Percentiles rank a stretch among this genome's conserved stretches.
Conservation (phyloP, 2,888 invertebrate genomes). For the Stenurella melanura region DNA sequence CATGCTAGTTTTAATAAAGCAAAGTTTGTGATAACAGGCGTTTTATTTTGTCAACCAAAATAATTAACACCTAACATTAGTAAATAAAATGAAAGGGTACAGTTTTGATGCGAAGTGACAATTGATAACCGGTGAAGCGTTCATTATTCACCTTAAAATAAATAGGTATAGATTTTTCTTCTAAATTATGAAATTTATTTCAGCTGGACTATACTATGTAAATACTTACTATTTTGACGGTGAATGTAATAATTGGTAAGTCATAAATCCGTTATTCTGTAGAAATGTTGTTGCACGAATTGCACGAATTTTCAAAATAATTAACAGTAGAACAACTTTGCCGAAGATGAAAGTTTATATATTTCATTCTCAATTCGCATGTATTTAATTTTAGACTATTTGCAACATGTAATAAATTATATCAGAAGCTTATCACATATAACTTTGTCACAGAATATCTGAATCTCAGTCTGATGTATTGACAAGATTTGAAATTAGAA, state of each 20-base stretch:
- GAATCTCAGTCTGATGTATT: no score
- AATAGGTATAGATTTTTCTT: background rate
- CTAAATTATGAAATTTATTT: conserved; percentile 36
- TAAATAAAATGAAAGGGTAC: background rate
- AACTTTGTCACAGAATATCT: no score
- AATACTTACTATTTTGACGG: conserved; percentile 31
- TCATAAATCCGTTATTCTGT: conserved; percentile 21
- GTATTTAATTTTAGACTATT: background rate
- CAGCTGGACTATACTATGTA: conserved; percentile 38
- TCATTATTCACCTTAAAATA: background rate
- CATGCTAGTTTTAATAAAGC: conserved; percentile 21
- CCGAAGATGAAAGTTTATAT: background rate
- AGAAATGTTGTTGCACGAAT: conserved; percentile 34
- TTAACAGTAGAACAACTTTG: conserved; percentile 8
- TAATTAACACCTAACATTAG: conserved; percentile 15
- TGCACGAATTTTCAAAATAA: conserved; percentile 31
- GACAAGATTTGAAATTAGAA: no score
- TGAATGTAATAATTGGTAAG: conserved; percentile 38
- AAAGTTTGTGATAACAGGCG: conserved; percentile 15
- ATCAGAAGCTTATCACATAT: no score
- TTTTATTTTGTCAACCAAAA: conserved; percentile 15
- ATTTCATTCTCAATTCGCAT: background rate
- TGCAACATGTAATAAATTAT: background rate
- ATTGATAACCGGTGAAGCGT: no score
- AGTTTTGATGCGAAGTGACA: background rate